Base-by-base conservation (phyloP, 1,140 invertebrate genomes). In the Melitaea cinxia region DNA sequence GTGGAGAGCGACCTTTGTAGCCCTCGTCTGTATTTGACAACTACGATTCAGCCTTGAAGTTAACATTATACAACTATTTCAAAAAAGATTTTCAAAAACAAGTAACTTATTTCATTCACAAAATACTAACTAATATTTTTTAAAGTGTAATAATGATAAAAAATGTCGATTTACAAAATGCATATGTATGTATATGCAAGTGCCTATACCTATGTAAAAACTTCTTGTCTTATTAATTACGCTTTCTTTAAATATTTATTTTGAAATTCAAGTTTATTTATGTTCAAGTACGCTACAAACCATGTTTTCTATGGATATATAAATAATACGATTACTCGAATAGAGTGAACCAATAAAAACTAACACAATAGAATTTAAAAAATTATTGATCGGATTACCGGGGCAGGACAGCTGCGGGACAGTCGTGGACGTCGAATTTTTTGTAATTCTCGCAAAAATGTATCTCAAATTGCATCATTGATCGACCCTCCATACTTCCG, bases 331-430 rank as follows among this genome's bases (percentile, higher is more conserved):
- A 68, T 69, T 72, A 28, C 33, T 62, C 28, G 39, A 62, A 63
- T 56, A 49, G 30, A 55, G 60, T 42, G 9, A 37, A 37, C 10
- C 47, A 60, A 70, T 61, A 76, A 75, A 78, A 75, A 73, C 64
- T 45, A 73, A 42, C 52, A 67, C 55, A 9, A 74, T 75, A 68
- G 72, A 85, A 83, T 45, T 47, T 4, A 89, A 88, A 82, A 78
- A 75, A 66, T 45, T 0, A 19, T 80, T 84, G 75, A 90, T 89
- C 86, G 77, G 88, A 88, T 90, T 90, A 90, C 80, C 47, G 75
- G 75, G 58, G 60, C 58, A 63, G 77, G 75, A 74, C 88, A 87
- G 85, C 88, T 88, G 88, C 71, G 73, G 81, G 80, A 69, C 79
- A 77, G 73, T 71, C 70, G 75, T 75, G 78, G 77, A 82, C 80